Base-by-base conservation (phyloP, 2,797 vertebrate species). In the Lepilemur septentrionalis region DNA sequence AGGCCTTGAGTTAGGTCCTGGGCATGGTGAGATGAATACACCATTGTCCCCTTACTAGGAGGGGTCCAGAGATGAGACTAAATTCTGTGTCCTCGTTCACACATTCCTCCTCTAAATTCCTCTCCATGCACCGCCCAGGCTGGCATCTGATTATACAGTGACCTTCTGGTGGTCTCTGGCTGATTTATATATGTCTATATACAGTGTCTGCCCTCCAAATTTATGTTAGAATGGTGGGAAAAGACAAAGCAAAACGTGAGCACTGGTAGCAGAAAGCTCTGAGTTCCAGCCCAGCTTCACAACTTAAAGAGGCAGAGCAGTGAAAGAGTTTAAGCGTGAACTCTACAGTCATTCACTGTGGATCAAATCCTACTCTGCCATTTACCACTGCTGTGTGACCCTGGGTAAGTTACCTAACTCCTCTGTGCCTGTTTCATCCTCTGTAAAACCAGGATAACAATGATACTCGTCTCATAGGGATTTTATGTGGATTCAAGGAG, bases 161-260 rank as follows among this genome's bases (percentile, higher is more conserved):
- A 95, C 97, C 92, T 96, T 96, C 57, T 32, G 90, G 84, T 85
- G 88, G 79, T 92, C 84, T 82, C 92, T 28, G 72, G 93, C 48
- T 96, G 93, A 96, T 97, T 90, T 91, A 79, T 79, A 55, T 48
- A 84, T n/a, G 69, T 92, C 90, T 88, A 63, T 72, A 89, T 78
- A 50, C 46, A 88, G 76, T 63, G 78, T 79, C 79, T 55, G 38
- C 43, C 69, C 63, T 43, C 91, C 18, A 86, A 88, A 92, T 52
- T 75, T 50, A 81, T 83, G 70, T 81, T 46, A 84, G 70, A n/a
- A 92, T 38, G 57, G 87, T 85, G 55, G 84, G 50, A 65, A 92
- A 82, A 92, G 63, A 88, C 84, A 84, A 73, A 79, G 48, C 73
- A 46, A 32, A 63, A 17, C 50, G 55, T 1, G n/a, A 79, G 46